Base-by-base conservation (phyloP, 2,113 vertebrate species). In the Hypanus sabinus region DNA sequence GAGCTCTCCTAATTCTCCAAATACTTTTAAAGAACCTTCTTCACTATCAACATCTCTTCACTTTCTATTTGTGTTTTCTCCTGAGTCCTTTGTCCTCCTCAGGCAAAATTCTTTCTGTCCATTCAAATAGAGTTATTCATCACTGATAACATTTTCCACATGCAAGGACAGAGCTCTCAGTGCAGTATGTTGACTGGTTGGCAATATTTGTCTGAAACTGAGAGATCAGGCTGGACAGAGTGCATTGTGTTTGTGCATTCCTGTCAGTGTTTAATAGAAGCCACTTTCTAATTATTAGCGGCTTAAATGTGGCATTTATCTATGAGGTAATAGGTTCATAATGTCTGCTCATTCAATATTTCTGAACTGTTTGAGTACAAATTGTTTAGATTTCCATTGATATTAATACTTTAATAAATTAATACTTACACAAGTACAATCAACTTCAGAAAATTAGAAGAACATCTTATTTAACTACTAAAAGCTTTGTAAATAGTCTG, bases 1-100 rank as follows among this genome's bases (percentile, higher is more conserved):
- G 70, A 93, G 38, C 22, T 9, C 24, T 38, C 38, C 22, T 27
- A 75, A 30, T 93, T 73, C 91, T 46, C 36, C 36, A 75, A 93
- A 93, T 93, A 73, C 36, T 55, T 73, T 71, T 73, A 46, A 73
- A 38, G 18, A 38, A 93, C 90, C 90, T 46, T 68, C 90, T 73
- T 46, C 90, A 38, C 90, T 5, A 71, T 73, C 91, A 93, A 27
- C 68, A 9, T 33, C 46, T 57, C 24, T 83, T 83, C 85, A 33
- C 60, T 65, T 90, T 90, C 85, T 7, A 90, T 90, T 90, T 90
- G n/a, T 90, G 85, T 65, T 20, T 65, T 65, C 62, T 33, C n/a
- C 65, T 24, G 62, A 93, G 90, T 5, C 68, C 27, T 73, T 93
- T 93, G 68, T 71, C 33, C 18, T 93, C 90, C 90, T 46, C 36